Conservation (phyloP, 2,113 vertebrate species). For the Sceloporus tristichus region DNA sequence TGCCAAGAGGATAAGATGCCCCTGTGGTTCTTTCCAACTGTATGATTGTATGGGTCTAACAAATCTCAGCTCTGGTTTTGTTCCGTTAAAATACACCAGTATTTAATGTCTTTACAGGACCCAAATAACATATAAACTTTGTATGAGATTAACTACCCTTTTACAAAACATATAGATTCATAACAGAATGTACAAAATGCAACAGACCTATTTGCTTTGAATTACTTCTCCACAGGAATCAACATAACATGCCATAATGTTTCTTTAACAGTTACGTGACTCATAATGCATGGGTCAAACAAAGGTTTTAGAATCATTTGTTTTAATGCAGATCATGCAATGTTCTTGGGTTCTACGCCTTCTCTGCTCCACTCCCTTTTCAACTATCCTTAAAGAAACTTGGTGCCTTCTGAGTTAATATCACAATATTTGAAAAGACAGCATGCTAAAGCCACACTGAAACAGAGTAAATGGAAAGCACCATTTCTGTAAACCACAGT, state of each 20-base stretch:
- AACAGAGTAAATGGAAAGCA: neutral
- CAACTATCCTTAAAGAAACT: constrained; percentile 2
- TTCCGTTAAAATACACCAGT: neutral
- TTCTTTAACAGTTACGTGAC: neutral
- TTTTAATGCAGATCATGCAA: neutral
- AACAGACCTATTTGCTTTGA: neutral
- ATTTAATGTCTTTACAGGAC: neutral
- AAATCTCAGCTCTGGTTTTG: too few relatives aligned
- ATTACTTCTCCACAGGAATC: neutral
- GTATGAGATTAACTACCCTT: neutral
- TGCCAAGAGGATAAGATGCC: too few relatives aligned
- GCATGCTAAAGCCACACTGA: neutral
- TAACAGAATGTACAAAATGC: neutral
- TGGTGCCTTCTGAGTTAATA: neutral
- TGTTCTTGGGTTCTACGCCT: neutral
- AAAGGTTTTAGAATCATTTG: neutral
- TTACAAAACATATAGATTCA: neutral
- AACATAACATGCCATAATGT: neutral
- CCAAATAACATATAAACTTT: neutral
- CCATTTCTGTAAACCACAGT: neutral
- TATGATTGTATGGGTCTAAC: too few relatives aligned
- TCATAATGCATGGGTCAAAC: constrained; percentile 11
- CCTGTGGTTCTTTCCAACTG: too few relatives aligned
- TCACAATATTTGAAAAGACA: neutral
- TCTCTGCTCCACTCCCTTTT: neutral